These are phyloP conservation scores for Pristionchus entomophagus DNA, from an alignment of 2,888 invertebrate genomes.

Conservation along the genomic window DNA sequence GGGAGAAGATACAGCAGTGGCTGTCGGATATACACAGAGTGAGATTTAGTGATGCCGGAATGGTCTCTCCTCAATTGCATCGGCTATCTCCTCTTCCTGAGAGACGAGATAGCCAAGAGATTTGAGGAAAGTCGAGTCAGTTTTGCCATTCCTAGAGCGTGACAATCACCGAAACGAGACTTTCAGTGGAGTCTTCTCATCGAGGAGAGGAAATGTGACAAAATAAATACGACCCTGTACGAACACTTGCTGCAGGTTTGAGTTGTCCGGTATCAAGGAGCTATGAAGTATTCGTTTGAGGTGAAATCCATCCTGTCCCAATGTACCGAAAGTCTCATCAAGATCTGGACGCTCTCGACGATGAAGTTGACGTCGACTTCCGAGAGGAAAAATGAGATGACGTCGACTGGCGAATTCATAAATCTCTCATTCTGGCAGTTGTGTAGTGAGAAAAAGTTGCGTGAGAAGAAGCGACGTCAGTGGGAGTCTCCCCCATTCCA, in stretches of 20 bases:
- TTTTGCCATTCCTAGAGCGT: too few species aligned
- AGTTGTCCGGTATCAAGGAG: neutral
- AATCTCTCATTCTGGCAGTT: slow-evolving; percentile 60
- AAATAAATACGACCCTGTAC: neutral
- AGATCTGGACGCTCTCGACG: slow-evolving; percentile 54
- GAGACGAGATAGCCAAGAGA: too few species aligned
- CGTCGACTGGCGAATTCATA: slow-evolving; percentile 52
- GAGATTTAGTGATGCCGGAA: too few species aligned
- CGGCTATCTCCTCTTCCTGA: too few species aligned
- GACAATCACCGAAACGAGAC: too few species aligned
- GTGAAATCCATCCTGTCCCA: slow-evolving; percentile 49
- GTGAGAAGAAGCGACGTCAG: neutral
- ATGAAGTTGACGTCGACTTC: slow-evolving; percentile 53
- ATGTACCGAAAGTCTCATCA: slow-evolving; percentile 48
- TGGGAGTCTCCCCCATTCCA: slow-evolving; percentile 25
- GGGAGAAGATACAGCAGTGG: slow-evolving; percentile 37
- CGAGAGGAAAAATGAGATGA: slow-evolving; percentile 54
- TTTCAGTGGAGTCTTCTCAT: slow-evolving; percentile 31
- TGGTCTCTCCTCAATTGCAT: too few species aligned
- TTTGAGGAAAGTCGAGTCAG: too few species aligned
- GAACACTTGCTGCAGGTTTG: neutral
- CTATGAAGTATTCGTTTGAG: slow-evolving; percentile 14
- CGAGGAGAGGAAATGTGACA: slow-evolving; percentile 42
- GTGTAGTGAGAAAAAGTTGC: slow-evolving; percentile 54
- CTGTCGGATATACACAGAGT: slow-evolving; percentile 28